These are phyloP conservation scores for Hemicordylus capensis DNA, from an alignment of 2,113 vertebrate species.

Conservation along the genomic window DNA sequence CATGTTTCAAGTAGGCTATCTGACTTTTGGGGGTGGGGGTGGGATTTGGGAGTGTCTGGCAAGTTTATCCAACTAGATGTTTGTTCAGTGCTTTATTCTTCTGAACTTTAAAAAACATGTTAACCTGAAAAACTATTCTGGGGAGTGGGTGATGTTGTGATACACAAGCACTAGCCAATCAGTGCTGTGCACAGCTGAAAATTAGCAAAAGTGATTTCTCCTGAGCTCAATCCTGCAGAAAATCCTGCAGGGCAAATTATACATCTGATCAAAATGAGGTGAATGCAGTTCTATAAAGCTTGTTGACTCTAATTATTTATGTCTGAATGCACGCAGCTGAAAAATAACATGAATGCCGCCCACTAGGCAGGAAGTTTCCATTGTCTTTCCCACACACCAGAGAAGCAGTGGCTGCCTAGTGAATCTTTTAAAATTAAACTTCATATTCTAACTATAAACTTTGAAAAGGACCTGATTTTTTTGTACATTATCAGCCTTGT, in stretches of 20 bases:
- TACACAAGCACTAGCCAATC: background rate
- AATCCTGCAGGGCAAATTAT: no score
- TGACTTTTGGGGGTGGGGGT: no score
- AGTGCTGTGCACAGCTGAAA: background rate
- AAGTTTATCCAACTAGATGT: no score
- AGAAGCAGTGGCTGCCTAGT: slow-evolving; percentile 37
- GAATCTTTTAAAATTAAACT: slow-evolving; percentile 49
- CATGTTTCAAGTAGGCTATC: no score
- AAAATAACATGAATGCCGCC: slow-evolving; percentile 51
- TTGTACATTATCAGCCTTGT: background rate
- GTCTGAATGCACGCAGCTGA: slow-evolving; percentile 26
- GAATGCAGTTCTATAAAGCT: no score
- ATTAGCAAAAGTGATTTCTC: background rate
- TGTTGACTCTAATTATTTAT: background rate
- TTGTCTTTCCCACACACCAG: slow-evolving; percentile 63
- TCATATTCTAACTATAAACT: slow-evolving; percentile 2
- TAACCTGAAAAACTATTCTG: background rate
- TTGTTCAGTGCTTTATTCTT: no score
- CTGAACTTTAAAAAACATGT: no score
- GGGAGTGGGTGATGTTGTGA: background rate
- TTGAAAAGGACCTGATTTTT: background rate
- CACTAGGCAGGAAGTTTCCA: slow-evolving; percentile 58
- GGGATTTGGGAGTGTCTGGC: no score
- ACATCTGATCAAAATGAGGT: no score
- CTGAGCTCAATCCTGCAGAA: background rate